Percentiles rank a stretch among this genome's conserved stretches.
Conservation (phyloP, 2,797 vertebrate genomes). For the Myotis pilosus region DNA sequence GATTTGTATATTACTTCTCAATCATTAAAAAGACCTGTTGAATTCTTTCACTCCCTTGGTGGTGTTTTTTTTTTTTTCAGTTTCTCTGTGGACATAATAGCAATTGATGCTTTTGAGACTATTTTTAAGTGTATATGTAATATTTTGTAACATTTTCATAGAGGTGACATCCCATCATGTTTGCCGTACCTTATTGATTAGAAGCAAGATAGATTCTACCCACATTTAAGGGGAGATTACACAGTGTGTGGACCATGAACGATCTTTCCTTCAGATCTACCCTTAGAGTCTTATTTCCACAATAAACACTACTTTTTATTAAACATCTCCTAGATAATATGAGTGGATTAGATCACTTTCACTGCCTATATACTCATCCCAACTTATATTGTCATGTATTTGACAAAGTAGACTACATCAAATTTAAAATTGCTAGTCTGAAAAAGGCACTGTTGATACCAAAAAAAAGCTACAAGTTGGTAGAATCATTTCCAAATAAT, state of each 20-base stretch:
- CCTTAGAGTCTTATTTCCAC: background rate
- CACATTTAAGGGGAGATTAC: background rate
- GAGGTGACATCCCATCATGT: background rate
- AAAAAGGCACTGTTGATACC: background rate
- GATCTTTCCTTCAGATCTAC: background rate
- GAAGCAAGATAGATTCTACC: background rate
- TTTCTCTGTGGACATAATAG: background rate
- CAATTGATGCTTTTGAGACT: background rate
- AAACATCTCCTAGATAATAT: background rate
- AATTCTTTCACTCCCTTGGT: background rate
- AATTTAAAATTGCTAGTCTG: background rate
- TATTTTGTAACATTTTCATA: background rate
- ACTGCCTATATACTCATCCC: background rate
- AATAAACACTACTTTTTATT: background rate
- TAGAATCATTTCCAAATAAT: background rate
- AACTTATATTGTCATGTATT: background rate
- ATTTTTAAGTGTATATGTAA: background rate
- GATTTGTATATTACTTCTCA: background rate
- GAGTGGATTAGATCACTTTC: background rate
- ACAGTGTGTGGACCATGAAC: background rate
- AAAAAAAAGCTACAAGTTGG: background rate
- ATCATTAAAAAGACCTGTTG: background rate
- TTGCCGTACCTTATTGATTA: background rate
- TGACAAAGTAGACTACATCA: background rate
- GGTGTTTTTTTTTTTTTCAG: background rate